A percentile compares a stretch with the other conserved stretches of the same genome.
These are phyloP conservation scores for Alligator sinensis DNA, from an alignment of 2,113 vertebrate genomes.

Conservation along the genomic window DNA sequence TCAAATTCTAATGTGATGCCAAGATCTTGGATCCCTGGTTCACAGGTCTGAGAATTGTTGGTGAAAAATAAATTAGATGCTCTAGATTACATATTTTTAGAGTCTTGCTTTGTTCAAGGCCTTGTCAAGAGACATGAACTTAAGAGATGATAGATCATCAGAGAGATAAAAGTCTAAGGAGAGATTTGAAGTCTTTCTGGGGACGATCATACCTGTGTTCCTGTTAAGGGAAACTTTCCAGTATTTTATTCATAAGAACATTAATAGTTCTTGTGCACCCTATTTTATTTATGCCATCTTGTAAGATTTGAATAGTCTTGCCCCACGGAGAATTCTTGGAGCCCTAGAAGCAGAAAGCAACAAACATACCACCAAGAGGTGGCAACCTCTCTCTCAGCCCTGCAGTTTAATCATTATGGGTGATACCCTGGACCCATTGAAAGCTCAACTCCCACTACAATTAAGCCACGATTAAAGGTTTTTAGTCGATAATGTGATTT, in stretches of 20 bases:
- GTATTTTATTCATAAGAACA: conserved; percentile 16
- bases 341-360: neutral
- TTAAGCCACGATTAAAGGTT: neutral
- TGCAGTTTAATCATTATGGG: neutral
- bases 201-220: conserved; percentile 33
- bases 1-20: conserved; percentile 13
- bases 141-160: conserved; percentile 52
- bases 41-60: neutral
- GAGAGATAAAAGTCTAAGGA: conserved; percentile 37
- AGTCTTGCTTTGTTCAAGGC: conserved; percentile 35
- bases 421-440: neutral
- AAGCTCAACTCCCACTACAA: neutral
- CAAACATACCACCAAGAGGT: neutral
- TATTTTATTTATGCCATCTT: neutral
- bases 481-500: neutral
- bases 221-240: conserved; percentile 17
- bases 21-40: conserved; percentile 31
- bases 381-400: neutral
- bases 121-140: conserved; percentile 48
- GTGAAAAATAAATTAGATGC: conserved; percentile 29
- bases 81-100: conserved; percentile 46
- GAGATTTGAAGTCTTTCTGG: neutral
- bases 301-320: conserved; percentile 15
- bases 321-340: neutral
- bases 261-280: neutral